A percentile compares a stretch with the other conserved stretches of the same genome.
Evolutionary conservation across 2,797 vertebrate genomes (phyloP).

Genomic region (Rhinogobio ventralis): DNA sequence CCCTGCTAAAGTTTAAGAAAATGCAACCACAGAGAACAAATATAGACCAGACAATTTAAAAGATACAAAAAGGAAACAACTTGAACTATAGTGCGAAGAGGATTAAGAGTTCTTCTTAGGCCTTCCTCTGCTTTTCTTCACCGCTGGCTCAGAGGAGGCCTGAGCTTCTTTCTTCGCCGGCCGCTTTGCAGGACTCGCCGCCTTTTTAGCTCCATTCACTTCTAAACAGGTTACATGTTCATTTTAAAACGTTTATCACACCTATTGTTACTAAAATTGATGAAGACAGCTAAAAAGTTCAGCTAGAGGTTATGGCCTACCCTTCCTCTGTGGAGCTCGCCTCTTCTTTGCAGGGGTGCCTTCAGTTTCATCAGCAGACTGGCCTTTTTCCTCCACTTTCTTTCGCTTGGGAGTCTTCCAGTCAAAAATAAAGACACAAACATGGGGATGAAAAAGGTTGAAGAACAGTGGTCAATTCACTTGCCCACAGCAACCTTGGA

Average conservation of each 20-base stretch:
- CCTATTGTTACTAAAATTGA: neutral
- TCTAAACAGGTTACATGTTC: constrained; percentile 57
- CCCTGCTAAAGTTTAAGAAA: constrained; percentile 53
- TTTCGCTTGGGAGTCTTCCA: constrained; percentile 73
- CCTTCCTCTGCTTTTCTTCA: constrained; percentile 61
- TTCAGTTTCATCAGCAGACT: constrained; percentile 58
- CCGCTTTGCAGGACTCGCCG: constrained; percentile 48
- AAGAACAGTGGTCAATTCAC: constrained; percentile 43
- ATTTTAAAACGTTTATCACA: neutral
- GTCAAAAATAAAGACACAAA: constrained; percentile 11
- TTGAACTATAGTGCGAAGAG: constrained; percentile 30
- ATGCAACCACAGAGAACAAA: constrained; percentile 53
- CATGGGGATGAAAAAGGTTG: neutral
- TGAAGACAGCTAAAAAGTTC: neutral
- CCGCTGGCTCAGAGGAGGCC: constrained; percentile 55
- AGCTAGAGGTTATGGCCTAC: constrained; percentile 52
- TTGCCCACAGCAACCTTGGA: constrained; percentile 50
- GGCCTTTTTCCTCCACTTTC: constrained; percentile 50
- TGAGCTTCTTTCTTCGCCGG: constrained; percentile 62
- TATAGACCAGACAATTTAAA: constrained; percentile 48
- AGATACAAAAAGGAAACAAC: constrained; percentile 53
- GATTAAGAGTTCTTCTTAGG: constrained; percentile 67
- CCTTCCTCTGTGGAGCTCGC: constrained; percentile 63
- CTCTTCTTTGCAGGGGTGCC: constrained; percentile 67
- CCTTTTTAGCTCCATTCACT: constrained; percentile 63